Evolutionary conservation across 2,888 invertebrate species (phyloP).

Genomic region (Brenthis ino): DNA sequence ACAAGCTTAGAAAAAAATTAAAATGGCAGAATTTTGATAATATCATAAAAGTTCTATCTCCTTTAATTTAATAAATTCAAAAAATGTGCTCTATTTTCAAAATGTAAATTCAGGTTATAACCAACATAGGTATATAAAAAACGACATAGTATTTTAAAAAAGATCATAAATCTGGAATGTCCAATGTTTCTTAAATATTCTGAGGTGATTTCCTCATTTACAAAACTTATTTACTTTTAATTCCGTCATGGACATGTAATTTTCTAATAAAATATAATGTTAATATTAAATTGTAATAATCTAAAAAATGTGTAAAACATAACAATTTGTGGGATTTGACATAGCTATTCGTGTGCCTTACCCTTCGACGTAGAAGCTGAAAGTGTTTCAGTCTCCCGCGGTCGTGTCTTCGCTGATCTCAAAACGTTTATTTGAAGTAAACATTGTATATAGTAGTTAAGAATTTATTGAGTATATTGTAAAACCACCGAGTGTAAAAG

Average conservation of each 20-base stretch:
- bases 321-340: slow-evolving; percentile 8
- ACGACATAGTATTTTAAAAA: no score
- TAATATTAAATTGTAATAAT: no score
- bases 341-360: slow-evolving; percentile 33
- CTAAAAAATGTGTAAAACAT: not conserved
- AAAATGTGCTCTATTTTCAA: no score
- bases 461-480: slow-evolving; percentile 1
- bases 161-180: no score
- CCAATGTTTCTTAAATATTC: not conserved
- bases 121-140: no score
- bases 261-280: no score
- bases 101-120: no score
- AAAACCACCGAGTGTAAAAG: slow-evolving; percentile 15
- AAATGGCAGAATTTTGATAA: no score
- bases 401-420: slow-evolving; percentile 18
- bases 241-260: not conserved
- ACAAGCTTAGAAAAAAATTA: no score
- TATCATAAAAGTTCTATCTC: no score
- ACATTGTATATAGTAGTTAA: slow-evolving; percentile 19
- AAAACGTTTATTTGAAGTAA: slow-evolving; percentile 3
- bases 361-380: slow-evolving; percentile 13
- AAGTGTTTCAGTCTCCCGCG: not conserved
- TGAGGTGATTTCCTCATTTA: not conserved
- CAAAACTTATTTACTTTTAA: not conserved
- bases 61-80: no score